phyloP scores from a whole-genome alignment of 1,140 invertebrate species.

The Euura lappo region DNA sequence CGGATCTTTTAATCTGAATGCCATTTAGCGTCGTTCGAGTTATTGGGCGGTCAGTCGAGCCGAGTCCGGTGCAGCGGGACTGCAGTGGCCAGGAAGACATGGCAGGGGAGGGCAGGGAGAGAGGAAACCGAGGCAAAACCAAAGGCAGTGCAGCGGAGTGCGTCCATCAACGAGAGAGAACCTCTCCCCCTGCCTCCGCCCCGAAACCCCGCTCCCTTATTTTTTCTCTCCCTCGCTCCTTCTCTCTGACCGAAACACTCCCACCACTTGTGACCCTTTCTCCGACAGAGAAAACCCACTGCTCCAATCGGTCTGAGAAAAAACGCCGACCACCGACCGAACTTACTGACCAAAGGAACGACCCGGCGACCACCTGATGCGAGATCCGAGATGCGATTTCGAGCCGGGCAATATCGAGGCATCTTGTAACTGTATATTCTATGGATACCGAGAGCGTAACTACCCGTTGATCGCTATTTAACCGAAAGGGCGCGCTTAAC shows the following conservation, averaged over 20 bases:
- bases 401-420: neutral
- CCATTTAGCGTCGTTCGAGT: constrained; percentile 34
- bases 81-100: neutral
- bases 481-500: neutral
- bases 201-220: constrained; percentile 35
- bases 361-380: neutral
- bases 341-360: neutral
- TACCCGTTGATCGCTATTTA: constrained; percentile 1
- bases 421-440: neutral
- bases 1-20: constrained; percentile 30
- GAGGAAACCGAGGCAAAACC: neutral
- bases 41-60: constrained; percentile 38
- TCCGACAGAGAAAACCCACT: neutral
- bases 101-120: neutral
- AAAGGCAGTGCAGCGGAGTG: constrained; percentile 21
- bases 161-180: constrained; percentile 51
- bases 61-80: neutral
- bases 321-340: neutral
- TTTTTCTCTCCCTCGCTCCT: neutral
- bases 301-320: constrained; percentile 3
- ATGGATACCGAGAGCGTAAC: neutral
- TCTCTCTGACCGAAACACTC: neutral
- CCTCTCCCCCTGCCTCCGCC: constrained; percentile 21
- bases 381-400: constrained; percentile 5
- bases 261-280: constrained; percentile 1